Base-by-base conservation (phyloP, 2,797 vertebrate genomes). In the Betta splendens region DNA sequence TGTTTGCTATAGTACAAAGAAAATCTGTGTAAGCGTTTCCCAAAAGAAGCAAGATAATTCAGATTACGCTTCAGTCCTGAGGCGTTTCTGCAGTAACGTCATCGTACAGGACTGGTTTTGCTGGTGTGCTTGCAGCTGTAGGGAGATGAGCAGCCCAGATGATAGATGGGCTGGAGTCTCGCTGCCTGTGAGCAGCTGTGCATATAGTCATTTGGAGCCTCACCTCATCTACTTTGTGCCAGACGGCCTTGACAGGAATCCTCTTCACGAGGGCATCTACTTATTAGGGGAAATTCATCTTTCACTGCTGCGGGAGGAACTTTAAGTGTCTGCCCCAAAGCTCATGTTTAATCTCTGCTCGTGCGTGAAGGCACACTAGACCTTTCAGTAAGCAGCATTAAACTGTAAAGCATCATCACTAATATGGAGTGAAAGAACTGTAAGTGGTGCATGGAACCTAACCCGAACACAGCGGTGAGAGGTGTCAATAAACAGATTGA, bases 171-270 rank as follows among this genome's bases (percentile, higher is more conserved):
- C 43, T 35, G 59, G 76, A 75, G 69, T 56, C 47, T 26, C 23
- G 65, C 59, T 77, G 72, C 72, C 74, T 57, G 59, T 43, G 61
- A 82, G 77, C 83, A 83, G 77, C 83, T 84, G 80, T 69, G 77
- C 85, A 75, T 80, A 65, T 53, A 72, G 63, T 80, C 78, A 80
- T 81, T 72, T 79, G 71, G 83, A 74, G 79, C 65, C 73, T 72
- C 66, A 77, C 69, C 78, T 84, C 82, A 77, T 81, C 79, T 53
- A 78, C 79, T 84, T 64, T 75, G 66, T 64, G 66, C 64, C 81
- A 75, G 77, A 76, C 66, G 39, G 49, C 32, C 75, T 50, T 60
- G 66, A 83, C 76, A 81, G 74, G 56, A 48, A 67, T 75, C 44
- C 48, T 84, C 64, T 75, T 78, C 76, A 72, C 11, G 21, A 68